Conservation (phyloP, 2,113 vertebrate species). For the Plestiodon gilberti region DNA sequence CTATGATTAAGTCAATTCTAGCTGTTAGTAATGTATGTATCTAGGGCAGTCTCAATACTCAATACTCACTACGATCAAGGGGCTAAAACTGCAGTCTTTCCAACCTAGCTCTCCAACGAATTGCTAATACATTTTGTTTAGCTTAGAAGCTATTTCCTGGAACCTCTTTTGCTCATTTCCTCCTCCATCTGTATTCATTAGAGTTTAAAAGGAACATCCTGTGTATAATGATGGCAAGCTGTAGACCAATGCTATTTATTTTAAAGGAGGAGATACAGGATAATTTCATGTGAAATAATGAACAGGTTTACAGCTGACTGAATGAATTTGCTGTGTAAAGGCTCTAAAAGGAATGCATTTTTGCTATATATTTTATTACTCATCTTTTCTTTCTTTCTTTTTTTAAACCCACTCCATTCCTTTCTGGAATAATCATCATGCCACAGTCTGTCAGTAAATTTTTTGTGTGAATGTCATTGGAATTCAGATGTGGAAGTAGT, state of each 20-base stretch:
- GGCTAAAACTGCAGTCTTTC: slow-evolving; percentile 58
- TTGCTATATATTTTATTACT: slow-evolving; percentile 19
- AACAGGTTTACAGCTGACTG: slow-evolving; percentile 17
- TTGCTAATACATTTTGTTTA: slow-evolving; percentile 61
- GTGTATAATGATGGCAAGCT: slow-evolving; percentile 52
- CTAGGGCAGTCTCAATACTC: slow-evolving; percentile 59
- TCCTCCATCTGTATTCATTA: slow-evolving; percentile 56
- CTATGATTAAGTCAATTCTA: slow-evolving; percentile 69
- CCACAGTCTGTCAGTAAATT: neutral
- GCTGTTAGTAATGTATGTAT: slow-evolving; percentile 65
- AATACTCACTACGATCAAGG: slow-evolving; percentile 47
- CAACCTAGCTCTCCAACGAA: slow-evolving; percentile 61
- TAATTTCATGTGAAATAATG: slow-evolving; percentile 30
- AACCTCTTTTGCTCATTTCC: slow-evolving; percentile 58
- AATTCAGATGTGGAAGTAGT: slow-evolving; percentile 35
- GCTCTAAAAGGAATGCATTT: neutral
- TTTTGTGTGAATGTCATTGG: slow-evolving; percentile 29
- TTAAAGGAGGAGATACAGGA: neutral
- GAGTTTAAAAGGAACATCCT: slow-evolving; percentile 61
- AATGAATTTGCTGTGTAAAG: neutral
- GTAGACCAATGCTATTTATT: slow-evolving; percentile 49
- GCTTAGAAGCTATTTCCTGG: slow-evolving; percentile 60
- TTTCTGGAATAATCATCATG: slow-evolving; percentile 17
- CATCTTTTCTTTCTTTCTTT: neutral
- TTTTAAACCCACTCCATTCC: slow-evolving; percentile 26